Evolutionary conservation across 2,888 invertebrate genomes (phyloP), one percentile per base, ranked within the genome.

Genomic region (Blastobasis lacticolella): DNA sequence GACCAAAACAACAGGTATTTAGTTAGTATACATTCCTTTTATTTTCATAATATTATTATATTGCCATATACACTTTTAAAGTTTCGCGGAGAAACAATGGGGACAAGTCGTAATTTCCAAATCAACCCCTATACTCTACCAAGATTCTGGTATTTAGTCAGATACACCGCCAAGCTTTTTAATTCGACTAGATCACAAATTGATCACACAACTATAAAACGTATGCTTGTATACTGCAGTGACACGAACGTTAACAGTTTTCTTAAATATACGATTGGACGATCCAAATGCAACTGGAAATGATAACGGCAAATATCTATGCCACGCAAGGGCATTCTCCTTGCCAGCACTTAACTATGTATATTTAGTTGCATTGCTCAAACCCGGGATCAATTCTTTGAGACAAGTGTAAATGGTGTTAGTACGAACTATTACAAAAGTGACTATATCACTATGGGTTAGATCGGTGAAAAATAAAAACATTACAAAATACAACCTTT

Each of bases 31-130:
- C 59, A 69, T 62, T 64, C 64, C 68, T 78, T 76, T 77, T 76
- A 56, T 61, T 69, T 67, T 51, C 60, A 70, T 68, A 71, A 63
- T 50, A 59, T 69, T 63, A 45, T 45, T 41, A 45, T n/a, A 23
- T 23, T 23, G 23, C 23, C 23, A 63, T 64, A n/a, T n/a, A n/a
- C 54, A 62, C 64, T 80, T 79, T 78, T 76, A 75, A 70, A 73
- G 67, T 73, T 79, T 80, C 60, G 23, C 23, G 23, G 23, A 23
- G 67, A 75, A 78, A 77, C 72, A 64, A 64, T 61, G 60, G 63
- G 73, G 71, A 71, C 78, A 74, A 78, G 77, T 73, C 76, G 65
- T 62, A 50, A 54, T 52, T 57, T 56, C 57, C 61, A 58, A 67
- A 70, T 23, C 3, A 23, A 23, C 23, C 23, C 23, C 23, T 23